Conservation (phyloP, 2,888 invertebrate species). For the Argyresthia goedartella region DNA sequence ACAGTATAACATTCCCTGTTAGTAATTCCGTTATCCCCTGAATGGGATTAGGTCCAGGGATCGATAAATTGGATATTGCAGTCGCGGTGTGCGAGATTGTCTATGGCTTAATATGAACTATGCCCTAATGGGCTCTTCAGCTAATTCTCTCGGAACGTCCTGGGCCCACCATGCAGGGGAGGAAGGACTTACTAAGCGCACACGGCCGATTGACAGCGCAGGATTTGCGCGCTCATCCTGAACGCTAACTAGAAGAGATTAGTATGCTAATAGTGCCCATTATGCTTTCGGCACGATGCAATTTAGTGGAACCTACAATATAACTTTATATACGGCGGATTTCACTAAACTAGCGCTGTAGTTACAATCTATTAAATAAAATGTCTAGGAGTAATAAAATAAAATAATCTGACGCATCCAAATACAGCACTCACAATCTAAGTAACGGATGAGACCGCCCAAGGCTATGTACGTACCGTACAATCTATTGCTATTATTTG, state of each 20-base stretch:
- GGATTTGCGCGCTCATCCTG: constrained; percentile 40
- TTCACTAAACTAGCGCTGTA: constrained; percentile 57
- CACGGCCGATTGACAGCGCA: constrained; percentile 33
- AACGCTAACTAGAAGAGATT: constrained; percentile 60
- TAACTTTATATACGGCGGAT: constrained; percentile 48
- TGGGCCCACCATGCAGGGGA: constrained; percentile 29
- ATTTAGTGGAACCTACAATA: constrained; percentile 50
- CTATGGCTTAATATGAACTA: background rate
- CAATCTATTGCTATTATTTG: constrained; percentile 40
- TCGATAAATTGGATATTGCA: constrained; percentile 13
- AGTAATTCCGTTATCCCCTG: constrained; percentile 42
- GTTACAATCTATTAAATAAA: constrained; percentile 52
- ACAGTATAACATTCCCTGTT: constrained; percentile 11
- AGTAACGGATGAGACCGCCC: constrained; percentile 31
- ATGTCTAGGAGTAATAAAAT: constrained; percentile 40
- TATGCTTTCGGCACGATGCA: constrained; percentile 42
- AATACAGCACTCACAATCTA: constrained; percentile 52
- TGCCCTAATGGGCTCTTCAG: too few relatives aligned
- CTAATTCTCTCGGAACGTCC: background rate
- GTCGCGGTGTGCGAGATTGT: constrained; percentile 4
- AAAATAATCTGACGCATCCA: constrained; percentile 63
- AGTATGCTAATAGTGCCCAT: constrained; percentile 57
- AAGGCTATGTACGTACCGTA: constrained; percentile 29
- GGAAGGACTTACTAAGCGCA: constrained; percentile 46
- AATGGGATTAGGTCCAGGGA: constrained; percentile 16